A percentile compares a stretch with the other conserved stretches of the same genome.
phyloP scores from a whole-genome alignment of 1,140 invertebrate species.

The Polypedilum vanderplanki region DNA sequence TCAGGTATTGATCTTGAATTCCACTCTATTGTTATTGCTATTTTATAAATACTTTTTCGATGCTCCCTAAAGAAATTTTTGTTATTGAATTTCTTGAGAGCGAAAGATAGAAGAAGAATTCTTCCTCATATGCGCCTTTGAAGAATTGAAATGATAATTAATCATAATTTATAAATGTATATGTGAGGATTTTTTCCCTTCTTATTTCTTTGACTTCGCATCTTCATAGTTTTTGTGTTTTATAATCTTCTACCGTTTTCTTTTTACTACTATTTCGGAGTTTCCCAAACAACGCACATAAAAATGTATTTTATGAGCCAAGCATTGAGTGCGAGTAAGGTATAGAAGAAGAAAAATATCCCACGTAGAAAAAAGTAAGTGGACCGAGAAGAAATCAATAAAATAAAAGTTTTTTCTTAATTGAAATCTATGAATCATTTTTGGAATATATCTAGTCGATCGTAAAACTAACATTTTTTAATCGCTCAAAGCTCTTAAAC shows the following conservation, averaged over 20 bases:
- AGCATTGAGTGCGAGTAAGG: background rate
- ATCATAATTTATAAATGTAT: conserved; percentile 24
- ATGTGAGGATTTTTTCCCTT: background rate
- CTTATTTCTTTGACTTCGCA: background rate
- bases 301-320: background rate
- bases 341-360: background rate
- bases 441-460: background rate
- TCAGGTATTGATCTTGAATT: conserved; percentile 26
- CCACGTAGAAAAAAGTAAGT: background rate
- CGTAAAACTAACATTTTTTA: conserved; percentile 6
- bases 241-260: conserved; percentile 11
- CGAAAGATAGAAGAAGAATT: background rate
- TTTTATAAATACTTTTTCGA: background rate
- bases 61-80: background rate
- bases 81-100: background rate
- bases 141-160: conserved; percentile 21
- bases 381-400: background rate
- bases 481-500: background rate
- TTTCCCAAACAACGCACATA: background rate
- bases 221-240: background rate
- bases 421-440: conserved; percentile 19
- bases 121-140: background rate
- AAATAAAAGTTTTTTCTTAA: background rate
- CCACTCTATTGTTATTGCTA: conserved; percentile 22
- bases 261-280: conserved; percentile 4